Conservation (phyloP, 2,888 invertebrate genomes). For the Phengaris alcon region DNA sequence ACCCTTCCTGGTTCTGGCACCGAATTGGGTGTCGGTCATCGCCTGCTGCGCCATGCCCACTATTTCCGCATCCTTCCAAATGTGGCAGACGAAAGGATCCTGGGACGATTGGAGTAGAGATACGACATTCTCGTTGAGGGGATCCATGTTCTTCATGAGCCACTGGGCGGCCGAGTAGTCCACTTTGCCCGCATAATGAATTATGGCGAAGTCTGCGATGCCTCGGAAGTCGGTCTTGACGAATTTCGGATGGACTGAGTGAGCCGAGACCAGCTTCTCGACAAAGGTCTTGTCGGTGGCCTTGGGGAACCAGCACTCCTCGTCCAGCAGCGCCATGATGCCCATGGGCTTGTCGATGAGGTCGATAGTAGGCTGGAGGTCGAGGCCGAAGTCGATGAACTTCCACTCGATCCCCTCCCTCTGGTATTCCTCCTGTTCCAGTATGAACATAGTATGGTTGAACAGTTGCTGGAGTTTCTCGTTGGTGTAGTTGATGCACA, state of each 20-base stretch:
- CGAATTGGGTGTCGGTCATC: slow-evolving; percentile 95
- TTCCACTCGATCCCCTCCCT: slow-evolving; percentile 99
- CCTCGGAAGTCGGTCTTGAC: slow-evolving; percentile 97
- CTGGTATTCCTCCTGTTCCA: slow-evolving; percentile 99
- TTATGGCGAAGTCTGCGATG: slow-evolving; percentile 96
- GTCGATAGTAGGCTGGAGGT: slow-evolving; percentile 99
- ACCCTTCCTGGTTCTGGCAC: slow-evolving; percentile 92
- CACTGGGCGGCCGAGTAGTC: slow-evolving; percentile 98
- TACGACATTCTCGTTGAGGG: slow-evolving; percentile 99
- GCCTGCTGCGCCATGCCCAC: slow-evolving; percentile 98
- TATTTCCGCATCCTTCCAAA: slow-evolving; percentile 99
- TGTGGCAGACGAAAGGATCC: slow-evolving; percentile 96
- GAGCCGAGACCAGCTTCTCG: slow-evolving; percentile 97
- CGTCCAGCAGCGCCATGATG: slow-evolving; percentile 98
- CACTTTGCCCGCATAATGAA: slow-evolving; percentile 98
- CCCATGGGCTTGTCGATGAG: slow-evolving; percentile 99
- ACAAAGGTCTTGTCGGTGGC: slow-evolving; percentile 99
- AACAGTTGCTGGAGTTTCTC: slow-evolving; percentile 99
- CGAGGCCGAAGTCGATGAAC: slow-evolving; percentile 99
- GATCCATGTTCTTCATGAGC: slow-evolving; percentile 99
- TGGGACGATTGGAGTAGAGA: slow-evolving; percentile 95
- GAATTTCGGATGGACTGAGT: slow-evolving; percentile 98
- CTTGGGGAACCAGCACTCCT: slow-evolving; percentile 99
- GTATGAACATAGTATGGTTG: slow-evolving; percentile 99
- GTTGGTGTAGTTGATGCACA: slow-evolving; percentile 99